Percentiles rank a stretch among this genome's conserved stretches.
Conservation (phyloP, 2,797 vertebrate genomes). For the Ctenopoma kingsleyae region DNA sequence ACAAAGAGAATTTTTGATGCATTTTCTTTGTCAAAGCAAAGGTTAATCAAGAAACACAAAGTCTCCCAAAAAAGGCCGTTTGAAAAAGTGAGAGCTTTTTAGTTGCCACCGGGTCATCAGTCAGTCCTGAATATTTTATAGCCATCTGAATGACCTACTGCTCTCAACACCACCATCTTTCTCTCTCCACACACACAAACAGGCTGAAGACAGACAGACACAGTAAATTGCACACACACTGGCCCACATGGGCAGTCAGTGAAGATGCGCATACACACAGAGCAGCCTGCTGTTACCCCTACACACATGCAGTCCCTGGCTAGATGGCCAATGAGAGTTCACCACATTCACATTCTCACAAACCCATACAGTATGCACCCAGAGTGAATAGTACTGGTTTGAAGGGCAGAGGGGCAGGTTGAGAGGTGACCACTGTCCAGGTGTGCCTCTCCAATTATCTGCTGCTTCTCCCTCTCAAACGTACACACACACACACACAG, state of each 20-base stretch:
- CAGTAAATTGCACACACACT: conserved; percentile 21
- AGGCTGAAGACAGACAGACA: conserved; percentile 21
- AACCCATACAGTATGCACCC: conserved; percentile 38
- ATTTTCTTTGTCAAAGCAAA: conserved; percentile 67
- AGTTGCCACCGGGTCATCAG: conserved; percentile 58
- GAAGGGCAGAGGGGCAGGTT: conserved; percentile 72
- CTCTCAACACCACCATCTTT: conserved; percentile 30
- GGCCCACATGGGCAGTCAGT: conserved; percentile 42
- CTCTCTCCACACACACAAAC: conserved; percentile 19
- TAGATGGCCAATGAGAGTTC: conserved; percentile 35
- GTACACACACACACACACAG: neutral
- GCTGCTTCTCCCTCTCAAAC: conserved; percentile 57
- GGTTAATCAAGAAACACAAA: conserved; percentile 54
- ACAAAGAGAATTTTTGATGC: conserved; percentile 64
- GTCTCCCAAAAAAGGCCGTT: conserved; percentile 22
- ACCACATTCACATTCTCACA: conserved; percentile 32
- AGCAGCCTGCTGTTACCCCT: conserved; percentile 40
- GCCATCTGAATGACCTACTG: conserved; percentile 60
- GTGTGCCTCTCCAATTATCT: conserved; percentile 80
- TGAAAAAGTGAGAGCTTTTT: conserved; percentile 58
- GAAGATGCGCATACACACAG: conserved; percentile 32
- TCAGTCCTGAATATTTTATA: conserved; percentile 74
- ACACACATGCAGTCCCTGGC: conserved; percentile 30
- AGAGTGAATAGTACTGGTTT: conserved; percentile 63
- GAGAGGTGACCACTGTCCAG: conserved; percentile 78